Conservation (phyloP, 2,113 vertebrate species). For the Aptenodytes forsteri region DNA sequence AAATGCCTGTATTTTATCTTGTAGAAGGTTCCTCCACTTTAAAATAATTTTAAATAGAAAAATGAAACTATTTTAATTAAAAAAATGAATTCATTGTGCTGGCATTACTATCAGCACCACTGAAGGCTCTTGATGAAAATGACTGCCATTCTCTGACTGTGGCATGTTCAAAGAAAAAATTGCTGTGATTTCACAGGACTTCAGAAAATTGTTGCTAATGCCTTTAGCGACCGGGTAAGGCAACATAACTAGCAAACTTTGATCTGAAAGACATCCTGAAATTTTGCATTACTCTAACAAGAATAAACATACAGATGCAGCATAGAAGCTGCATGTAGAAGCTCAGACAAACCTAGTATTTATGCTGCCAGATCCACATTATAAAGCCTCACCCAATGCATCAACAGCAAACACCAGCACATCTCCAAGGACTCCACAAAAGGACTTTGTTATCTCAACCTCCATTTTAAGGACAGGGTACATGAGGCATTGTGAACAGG, state of each 20-base stretch:
- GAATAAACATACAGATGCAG: background rate
- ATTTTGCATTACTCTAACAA: background rate
- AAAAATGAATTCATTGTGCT: background rate
- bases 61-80: background rate
- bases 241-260: background rate
- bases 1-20: background rate
- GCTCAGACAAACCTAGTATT: background rate
- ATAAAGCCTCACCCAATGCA: background rate
- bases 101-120: background rate
- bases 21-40: background rate
- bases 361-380: background rate
- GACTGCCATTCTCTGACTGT: background rate
- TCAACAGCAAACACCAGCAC: rapidly evolving
- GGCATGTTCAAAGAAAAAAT: background rate
- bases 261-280: background rate
- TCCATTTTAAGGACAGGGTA: background rate
- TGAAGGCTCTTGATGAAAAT: background rate
- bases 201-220: background rate
- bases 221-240: background rate
- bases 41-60: background rate
- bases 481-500: background rate
- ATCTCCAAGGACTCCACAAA: background rate
- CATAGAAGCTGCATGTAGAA: rapidly evolving
- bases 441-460: background rate
- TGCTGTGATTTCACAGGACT: background rate